Evolutionary conservation across 2,888 invertebrate species (phyloP).

Genomic region (Rhagonycha lutea): DNA sequence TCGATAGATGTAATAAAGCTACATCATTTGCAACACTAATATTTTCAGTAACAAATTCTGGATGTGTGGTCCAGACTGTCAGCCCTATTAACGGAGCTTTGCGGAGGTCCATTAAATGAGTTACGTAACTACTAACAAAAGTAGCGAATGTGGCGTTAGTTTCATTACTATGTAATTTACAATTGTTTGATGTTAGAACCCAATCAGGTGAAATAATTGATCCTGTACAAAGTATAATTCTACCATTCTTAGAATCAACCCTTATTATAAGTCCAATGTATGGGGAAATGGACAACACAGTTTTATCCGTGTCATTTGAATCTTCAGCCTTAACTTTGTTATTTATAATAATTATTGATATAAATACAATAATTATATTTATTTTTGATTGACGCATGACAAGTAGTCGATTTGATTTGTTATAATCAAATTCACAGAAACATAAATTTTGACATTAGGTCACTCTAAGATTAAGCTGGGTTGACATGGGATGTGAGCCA

Average conservation of each 20-base stretch:
- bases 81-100: neutral
- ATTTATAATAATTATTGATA: no score
- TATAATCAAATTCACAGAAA: no score
- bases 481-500: no score
- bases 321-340: no score
- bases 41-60: slow-evolving; percentile 1
- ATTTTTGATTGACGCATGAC: no score
- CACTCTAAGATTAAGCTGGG: no score
- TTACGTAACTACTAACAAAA: neutral
- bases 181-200: slow-evolving; percentile 22
- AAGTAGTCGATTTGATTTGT: no score
- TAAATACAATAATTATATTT: no score
- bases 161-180: neutral
- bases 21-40: slow-evolving; percentile 12
- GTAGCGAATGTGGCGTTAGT: neutral
- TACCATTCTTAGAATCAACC: neutral
- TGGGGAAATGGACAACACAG: neutral
- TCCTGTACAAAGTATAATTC: slow-evolving; percentile 19
- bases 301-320: no score
- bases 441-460: no score
- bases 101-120: neutral
- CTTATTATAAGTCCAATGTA: neutral
- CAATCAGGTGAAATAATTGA: slow-evolving; percentile 16
- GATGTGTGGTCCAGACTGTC: slow-evolving; percentile 15
- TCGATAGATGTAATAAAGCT: slow-evolving; percentile 16